Base-by-base conservation (phyloP, 2,797 vertebrate genomes). In the Distichodus sexfasciatus region DNA sequence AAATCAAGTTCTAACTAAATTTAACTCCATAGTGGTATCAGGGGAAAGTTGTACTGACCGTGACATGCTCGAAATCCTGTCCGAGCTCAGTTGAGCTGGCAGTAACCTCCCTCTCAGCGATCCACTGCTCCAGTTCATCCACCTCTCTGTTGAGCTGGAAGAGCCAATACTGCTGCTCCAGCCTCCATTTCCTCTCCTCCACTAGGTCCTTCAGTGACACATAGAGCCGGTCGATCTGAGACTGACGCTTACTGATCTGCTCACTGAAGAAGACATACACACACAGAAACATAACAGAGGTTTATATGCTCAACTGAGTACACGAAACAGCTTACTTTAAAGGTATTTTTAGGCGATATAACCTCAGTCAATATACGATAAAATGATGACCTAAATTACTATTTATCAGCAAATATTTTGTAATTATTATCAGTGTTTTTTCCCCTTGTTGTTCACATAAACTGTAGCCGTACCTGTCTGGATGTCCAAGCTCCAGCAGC, bases 101-200 rank as follows among this genome's bases (percentile, higher is more conserved):
- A 12, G 95, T 93, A 85, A 98, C 93, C 82, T 98, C 96, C 77
- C 92, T 92, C 88, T 98, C 93, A 0, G 96, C 95, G 0, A 98
- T 97, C 96, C 96, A 98, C 66, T 98, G 95, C 85, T 98, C 96
- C 66, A 98, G 88, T 77, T 97, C 96, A 0, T 95, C 94, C 88
- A 97, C 96, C 87, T 98, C 95, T 0, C 94, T 88, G 87, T 92
- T 94, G 41, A 98, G 93, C 90, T 97, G 96, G 85, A 90, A 95
- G 21, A 98, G 93, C 96, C 96, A 97, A 79, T 97, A 97, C 79
- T 97, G 95, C 85, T 98, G 96, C 85, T 98, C 96, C 83, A 98
- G 83, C 1, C 90, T 82, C 55, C 88, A 93, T 84, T 96, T 94
- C 62, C 92, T 87, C 50, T 98, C 95, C 77, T 98, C 95, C 28